Conservation (phyloP, 2,888 invertebrate genomes). For the Gibbula magus region DNA sequence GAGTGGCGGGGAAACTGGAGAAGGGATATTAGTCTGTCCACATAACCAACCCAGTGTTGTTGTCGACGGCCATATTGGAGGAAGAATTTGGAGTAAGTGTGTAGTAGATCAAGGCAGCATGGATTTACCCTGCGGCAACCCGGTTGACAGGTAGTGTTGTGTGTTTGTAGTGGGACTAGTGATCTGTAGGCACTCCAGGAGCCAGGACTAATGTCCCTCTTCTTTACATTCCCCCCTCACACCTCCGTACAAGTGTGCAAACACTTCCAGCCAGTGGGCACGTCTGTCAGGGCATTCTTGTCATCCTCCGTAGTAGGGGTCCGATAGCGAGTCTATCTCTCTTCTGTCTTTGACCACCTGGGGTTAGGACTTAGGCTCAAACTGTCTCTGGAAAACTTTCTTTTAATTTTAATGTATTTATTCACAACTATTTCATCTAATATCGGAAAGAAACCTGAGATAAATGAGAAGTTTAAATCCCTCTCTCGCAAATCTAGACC, state of each 20-base stretch:
- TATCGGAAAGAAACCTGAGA: too few species aligned
- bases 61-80: neutral
- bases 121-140: neutral
- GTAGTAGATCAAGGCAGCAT: neutral
- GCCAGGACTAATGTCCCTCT: neutral
- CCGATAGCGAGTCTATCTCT: too few species aligned
- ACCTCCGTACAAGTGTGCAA: neutral
- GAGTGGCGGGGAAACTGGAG: conserved; percentile 3
- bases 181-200: neutral
- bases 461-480: too few species aligned
- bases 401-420: too few species aligned
- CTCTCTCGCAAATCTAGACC: too few species aligned
- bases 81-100: neutral
- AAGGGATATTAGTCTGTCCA: conserved; percentile 1
- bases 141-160: neutral
- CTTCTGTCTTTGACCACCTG: too few species aligned
- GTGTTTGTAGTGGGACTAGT: neutral
- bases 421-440: too few species aligned
- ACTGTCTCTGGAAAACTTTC: too few species aligned
- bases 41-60: neutral
- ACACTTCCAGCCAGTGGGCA: neutral
- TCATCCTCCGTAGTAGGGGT: too few species aligned
- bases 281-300: neutral
- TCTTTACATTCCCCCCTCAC: neutral
- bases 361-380: too few species aligned